phyloP scores from a whole-genome alignment of 2,888 invertebrate genomes.

The Masnerella sp. region DNA sequence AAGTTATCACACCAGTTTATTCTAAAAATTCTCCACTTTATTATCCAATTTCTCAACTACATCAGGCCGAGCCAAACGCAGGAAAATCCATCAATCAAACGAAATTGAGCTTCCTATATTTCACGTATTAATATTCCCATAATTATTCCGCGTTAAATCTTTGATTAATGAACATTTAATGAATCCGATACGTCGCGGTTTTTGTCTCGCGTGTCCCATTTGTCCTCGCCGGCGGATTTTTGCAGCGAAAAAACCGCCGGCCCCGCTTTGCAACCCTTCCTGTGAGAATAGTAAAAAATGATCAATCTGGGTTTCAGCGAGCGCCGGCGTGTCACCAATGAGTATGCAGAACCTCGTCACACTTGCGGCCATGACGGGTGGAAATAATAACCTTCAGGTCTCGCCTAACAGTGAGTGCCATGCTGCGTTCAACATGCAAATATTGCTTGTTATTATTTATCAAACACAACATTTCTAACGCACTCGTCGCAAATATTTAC shows the following conservation, averaged over 20 bases:
- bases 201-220: slow-evolving; percentile 50
- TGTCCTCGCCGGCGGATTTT: slow-evolving; percentile 42
- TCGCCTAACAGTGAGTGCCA: slow-evolving; percentile 79
- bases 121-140: slow-evolving; percentile 13
- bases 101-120: slow-evolving; percentile 10
- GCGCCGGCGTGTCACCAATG: slow-evolving; percentile 82
- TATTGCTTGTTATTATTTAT: slow-evolving; percentile 45
- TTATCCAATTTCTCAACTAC: not conserved
- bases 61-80: too few relatives aligned
- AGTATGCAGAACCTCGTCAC: slow-evolving; percentile 95
- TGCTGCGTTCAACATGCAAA: slow-evolving; percentile 48
- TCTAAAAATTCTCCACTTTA: not conserved
- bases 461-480: slow-evolving; percentile 35
- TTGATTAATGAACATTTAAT: slow-evolving; percentile 56
- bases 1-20: too few relatives aligned
- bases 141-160: slow-evolving; percentile 37
- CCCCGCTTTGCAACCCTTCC: slow-evolving; percentile 38
- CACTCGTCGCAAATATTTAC: too few relatives aligned
- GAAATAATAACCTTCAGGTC: slow-evolving; percentile 78
- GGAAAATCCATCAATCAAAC: slow-evolving; percentile 41
- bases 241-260: slow-evolving; percentile 20
- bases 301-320: slow-evolving; percentile 68
- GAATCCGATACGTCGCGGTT: slow-evolving; percentile 40
- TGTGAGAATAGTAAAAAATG: slow-evolving; percentile 51
- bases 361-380: slow-evolving; percentile 87